Evolutionary conservation across 2,888 invertebrate species (phyloP).

Genomic region (Drosophila nigricruria): DNA sequence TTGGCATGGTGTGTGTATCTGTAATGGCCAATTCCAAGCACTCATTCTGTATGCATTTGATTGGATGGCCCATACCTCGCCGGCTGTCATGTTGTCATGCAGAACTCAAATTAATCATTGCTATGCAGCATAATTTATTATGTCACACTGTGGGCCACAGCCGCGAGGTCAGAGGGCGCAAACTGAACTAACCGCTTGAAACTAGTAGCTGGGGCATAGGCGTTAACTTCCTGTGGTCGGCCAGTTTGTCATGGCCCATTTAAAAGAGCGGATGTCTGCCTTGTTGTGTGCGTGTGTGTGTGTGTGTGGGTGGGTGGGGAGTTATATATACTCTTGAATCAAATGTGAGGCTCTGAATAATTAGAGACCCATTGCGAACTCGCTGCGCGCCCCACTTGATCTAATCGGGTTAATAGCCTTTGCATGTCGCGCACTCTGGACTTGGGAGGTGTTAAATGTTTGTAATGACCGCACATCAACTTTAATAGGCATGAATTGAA

Average conservation of each 20-base stretch:
- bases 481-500: conserved; percentile 41
- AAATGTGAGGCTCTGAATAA: conserved; percentile 75
- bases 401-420: conserved; percentile 80
- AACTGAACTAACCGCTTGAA: conserved; percentile 44
- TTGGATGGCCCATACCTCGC: conserved; percentile 48
- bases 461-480: conserved; percentile 62
- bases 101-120: conserved; percentile 78
- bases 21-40: conserved; percentile 52
- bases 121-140: conserved; percentile 80
- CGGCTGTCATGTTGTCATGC: conserved; percentile 70
- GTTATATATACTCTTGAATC: conserved; percentile 66
- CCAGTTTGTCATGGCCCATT: conserved; percentile 75
- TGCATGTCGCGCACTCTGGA: conserved; percentile 63
- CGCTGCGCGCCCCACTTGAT: conserved; percentile 61
- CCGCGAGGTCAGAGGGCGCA: conserved; percentile 20
- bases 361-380: conserved; percentile 58
- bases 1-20: conserved; percentile 18
- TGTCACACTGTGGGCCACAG: conserved; percentile 73
- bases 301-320: conserved; percentile 15
- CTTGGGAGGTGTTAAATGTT: conserved; percentile 75
- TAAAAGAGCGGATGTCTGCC: conserved; percentile 54
- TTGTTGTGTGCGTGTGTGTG: conserved; percentile 24
- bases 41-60: conserved; percentile 78
- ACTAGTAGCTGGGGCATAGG: conserved; percentile 33
- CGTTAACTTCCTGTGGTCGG: conserved; percentile 74